These are phyloP conservation scores for Drosophila subsilvestris DNA, from an alignment of 2,888 invertebrate genomes.

Conservation along the genomic window DNA sequence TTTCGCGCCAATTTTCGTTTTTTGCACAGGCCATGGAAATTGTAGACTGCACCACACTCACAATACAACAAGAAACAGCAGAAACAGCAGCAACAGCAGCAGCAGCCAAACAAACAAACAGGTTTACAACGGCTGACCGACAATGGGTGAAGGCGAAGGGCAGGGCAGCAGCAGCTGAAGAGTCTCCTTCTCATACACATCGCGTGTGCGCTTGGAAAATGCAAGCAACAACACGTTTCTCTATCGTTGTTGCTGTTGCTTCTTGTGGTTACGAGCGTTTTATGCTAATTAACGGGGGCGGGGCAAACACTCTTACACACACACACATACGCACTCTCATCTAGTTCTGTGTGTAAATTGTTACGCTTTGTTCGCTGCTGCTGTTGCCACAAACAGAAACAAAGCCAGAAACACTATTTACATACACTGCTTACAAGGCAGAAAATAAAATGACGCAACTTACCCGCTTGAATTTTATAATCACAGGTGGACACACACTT, in stretches of 20 bases:
- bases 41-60: conserved; percentile 53
- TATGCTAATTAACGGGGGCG: conserved; percentile 64
- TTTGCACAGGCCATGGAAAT: conserved; percentile 51
- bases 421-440: conserved; percentile 36
- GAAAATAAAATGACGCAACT: conserved; percentile 21
- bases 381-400: conserved; percentile 36
- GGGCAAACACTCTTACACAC: conserved; percentile 25
- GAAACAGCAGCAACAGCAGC: conserved; percentile 34
- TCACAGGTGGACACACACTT: not conserved
- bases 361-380: conserved; percentile 66
- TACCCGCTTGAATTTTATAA: conserved; percentile 16
- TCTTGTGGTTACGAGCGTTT: conserved; percentile 46
- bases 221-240: conserved; percentile 67
- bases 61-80: conserved; percentile 46
- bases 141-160: conserved; percentile 72
- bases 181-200: conserved; percentile 8
- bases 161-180: conserved; percentile 49
- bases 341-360: conserved; percentile 23
- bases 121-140: conserved; percentile 71
- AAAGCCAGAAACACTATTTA: conserved; percentile 43
- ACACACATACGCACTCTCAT: conserved; percentile 36
- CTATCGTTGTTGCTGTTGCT: conserved; percentile 34
- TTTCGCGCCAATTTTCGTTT: conserved; percentile 72
- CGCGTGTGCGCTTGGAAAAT: conserved; percentile 30
- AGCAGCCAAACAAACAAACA: no score